phyloP scores from a whole-genome alignment of 1,140 invertebrate species.

The Leguminivora glycinivorella region DNA sequence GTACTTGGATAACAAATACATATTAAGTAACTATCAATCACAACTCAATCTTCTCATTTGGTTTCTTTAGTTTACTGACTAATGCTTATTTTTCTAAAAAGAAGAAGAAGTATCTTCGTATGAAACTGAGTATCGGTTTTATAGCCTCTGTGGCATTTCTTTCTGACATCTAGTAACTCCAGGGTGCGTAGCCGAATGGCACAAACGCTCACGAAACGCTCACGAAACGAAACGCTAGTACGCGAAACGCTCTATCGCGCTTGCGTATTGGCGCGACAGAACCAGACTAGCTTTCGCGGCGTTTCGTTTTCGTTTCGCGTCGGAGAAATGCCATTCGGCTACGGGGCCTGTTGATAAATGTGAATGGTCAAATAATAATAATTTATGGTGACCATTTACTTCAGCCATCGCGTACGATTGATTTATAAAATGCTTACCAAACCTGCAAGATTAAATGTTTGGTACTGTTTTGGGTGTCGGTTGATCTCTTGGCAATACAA shows the following conservation, averaged over 20 bases:
- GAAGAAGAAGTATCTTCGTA: background rate
- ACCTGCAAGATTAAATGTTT: no score
- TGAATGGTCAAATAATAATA: background rate
- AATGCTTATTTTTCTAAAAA: background rate
- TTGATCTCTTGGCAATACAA: background rate
- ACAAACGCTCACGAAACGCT: no score
- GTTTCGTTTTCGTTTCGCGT: no score
- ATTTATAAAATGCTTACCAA: background rate
- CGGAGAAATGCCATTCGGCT: no score
- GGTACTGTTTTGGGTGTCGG: background rate
- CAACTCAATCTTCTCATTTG: background rate
- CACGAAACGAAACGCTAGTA: no score
- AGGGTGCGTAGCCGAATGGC: no score
- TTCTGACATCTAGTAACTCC: background rate
- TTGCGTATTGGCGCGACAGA: no score
- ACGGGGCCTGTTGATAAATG: background rate
- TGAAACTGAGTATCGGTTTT: background rate
- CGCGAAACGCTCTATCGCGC: no score
- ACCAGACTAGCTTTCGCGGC: no score
- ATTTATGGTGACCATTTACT: conserved; percentile 6
- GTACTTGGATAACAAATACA: no score
- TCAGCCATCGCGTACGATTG: background rate
- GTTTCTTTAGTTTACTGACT: background rate
- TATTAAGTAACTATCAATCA: no score
- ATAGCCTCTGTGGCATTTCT: background rate